Evolutionary conservation across 2,888 invertebrate genomes (phyloP).

Genomic region (Microplitis deprimator): DNA sequence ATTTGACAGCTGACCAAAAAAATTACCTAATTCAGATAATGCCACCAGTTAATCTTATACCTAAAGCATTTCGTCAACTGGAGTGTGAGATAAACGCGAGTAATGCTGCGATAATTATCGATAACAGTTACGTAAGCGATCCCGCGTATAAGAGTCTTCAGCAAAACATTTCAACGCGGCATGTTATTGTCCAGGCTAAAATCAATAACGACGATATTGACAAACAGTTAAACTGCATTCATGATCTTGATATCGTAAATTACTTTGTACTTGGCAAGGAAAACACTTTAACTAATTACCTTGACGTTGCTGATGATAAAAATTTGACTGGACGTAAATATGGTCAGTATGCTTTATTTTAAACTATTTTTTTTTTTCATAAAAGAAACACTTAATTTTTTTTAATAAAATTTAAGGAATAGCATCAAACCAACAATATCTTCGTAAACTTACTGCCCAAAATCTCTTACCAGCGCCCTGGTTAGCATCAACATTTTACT

Average conservation of each 20-base stretch:
- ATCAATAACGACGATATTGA: conserved; percentile 68
- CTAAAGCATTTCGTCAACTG: conserved; percentile 86
- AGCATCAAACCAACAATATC: conserved; percentile 76
- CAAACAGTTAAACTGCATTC: conserved; percentile 80
- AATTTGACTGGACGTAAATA: conserved; percentile 88
- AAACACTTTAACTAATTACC: conserved; percentile 79
- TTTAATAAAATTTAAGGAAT: conserved; percentile 78
- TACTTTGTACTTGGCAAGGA: conserved; percentile 88
- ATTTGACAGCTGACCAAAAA: conserved; percentile 79
- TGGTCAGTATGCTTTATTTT: conserved; percentile 87
- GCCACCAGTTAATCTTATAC: conserved; percentile 89
- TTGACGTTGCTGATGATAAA: conserved; percentile 81
- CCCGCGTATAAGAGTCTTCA: conserved; percentile 93
- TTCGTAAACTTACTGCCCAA: conserved; percentile 53
- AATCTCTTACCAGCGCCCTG: conserved; percentile 57
- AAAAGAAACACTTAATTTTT: no score
- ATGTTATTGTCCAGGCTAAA: conserved; percentile 83
- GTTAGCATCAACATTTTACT: conserved; percentile 81
- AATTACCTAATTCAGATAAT: conserved; percentile 86
- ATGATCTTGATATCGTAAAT: conserved; percentile 89
- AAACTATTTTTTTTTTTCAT: no score
- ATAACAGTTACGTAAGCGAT: conserved; percentile 91
- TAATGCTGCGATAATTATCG: conserved; percentile 93
- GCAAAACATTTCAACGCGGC: conserved; percentile 91
- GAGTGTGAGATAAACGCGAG: conserved; percentile 85